A percentile compares a stretch with the other conserved stretches of the same genome.
These are phyloP conservation scores for Dolichotis patagonum DNA, from an alignment of 2,113 vertebrate species.

Conservation along the genomic window DNA sequence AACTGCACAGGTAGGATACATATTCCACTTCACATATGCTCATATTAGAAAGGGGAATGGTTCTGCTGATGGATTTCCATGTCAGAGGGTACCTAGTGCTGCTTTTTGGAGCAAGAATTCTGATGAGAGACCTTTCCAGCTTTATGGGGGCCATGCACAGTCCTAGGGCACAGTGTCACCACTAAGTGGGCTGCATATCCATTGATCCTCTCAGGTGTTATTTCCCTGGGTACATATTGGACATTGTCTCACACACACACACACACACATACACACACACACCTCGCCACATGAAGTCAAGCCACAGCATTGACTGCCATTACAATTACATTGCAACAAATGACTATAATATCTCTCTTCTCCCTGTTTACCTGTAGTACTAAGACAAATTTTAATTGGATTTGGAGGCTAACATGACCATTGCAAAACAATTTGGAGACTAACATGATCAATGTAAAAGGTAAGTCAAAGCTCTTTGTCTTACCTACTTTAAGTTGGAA, in stretches of 20 bases:
- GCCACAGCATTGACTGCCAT: constrained; percentile 33
- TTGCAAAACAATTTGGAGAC: constrained; percentile 43
- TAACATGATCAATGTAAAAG: constrained; percentile 70
- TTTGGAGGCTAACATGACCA: constrained; percentile 68
- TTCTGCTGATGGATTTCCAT: constrained; percentile 54
- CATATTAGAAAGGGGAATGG: constrained; percentile 66
- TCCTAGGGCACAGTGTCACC: constrained; percentile 61
- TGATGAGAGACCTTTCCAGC: constrained; percentile 58
- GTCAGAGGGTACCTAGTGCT: constrained; percentile 62
- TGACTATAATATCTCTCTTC: constrained; percentile 21
- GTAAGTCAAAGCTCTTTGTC: constrained; percentile 75
- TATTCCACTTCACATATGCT: constrained; percentile 48
- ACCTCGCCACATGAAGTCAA: constrained; percentile 47
- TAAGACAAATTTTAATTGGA: constrained; percentile 81
- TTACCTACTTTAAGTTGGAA: constrained; percentile 23
- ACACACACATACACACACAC: too few relatives aligned
- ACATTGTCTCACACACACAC: constrained; percentile 11
- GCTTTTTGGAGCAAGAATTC: constrained; percentile 73
- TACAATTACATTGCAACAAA: constrained; percentile 72
- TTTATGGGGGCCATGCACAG: constrained; percentile 70
- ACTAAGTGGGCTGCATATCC: constrained; percentile 65
- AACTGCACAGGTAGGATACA: constrained; percentile 43
- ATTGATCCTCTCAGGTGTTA: constrained; percentile 72
- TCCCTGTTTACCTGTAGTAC: constrained; percentile 42
- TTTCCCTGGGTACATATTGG: constrained; percentile 62